Conservation (phyloP, 2,797 vertebrate species). For the Kryptopterus vitreolus region DNA sequence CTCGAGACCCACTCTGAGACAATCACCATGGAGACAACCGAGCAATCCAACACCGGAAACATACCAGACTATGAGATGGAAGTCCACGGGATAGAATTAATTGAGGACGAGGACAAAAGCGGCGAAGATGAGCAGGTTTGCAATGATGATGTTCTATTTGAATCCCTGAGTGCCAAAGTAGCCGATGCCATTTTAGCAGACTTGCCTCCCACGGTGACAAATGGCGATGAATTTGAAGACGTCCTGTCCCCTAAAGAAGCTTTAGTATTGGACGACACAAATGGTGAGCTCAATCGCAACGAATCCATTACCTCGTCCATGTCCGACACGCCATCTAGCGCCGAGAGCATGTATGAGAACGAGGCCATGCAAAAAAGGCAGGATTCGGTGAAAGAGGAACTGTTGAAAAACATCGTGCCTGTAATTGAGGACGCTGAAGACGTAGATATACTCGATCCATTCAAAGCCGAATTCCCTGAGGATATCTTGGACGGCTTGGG, state of each 20-base stretch:
- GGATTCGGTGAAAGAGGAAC: slow-evolving; percentile 61
- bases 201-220: slow-evolving; percentile 39
- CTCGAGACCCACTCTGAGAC: slow-evolving; percentile 57
- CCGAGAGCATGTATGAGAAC: slow-evolving; percentile 74
- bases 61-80: slow-evolving; percentile 66
- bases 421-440: slow-evolving; percentile 52
- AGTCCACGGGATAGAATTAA: slow-evolving; percentile 62
- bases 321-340: slow-evolving; percentile 74
- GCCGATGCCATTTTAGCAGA: slow-evolving; percentile 51
- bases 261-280: slow-evolving; percentile 58
- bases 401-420: slow-evolving; percentile 48
- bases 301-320: slow-evolving; percentile 73
- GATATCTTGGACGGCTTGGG: slow-evolving; percentile 55
- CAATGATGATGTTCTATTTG: slow-evolving; percentile 53
- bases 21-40: slow-evolving; percentile 78
- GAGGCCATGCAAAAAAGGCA: slow-evolving; percentile 63
- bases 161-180: slow-evolving; percentile 49
- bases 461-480: slow-evolving; percentile 56
- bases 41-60: slow-evolving; percentile 66
- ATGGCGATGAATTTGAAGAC: slow-evolving; percentile 53
- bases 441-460: slow-evolving; percentile 49
- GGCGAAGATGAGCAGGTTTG: slow-evolving; percentile 59
- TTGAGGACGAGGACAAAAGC: slow-evolving; percentile 57
- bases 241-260: slow-evolving; percentile 58
- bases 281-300: slow-evolving; percentile 71